Base-by-base conservation (phyloP, 2,888 invertebrate species). In the Mesorhabditis spiculigera region DNA sequence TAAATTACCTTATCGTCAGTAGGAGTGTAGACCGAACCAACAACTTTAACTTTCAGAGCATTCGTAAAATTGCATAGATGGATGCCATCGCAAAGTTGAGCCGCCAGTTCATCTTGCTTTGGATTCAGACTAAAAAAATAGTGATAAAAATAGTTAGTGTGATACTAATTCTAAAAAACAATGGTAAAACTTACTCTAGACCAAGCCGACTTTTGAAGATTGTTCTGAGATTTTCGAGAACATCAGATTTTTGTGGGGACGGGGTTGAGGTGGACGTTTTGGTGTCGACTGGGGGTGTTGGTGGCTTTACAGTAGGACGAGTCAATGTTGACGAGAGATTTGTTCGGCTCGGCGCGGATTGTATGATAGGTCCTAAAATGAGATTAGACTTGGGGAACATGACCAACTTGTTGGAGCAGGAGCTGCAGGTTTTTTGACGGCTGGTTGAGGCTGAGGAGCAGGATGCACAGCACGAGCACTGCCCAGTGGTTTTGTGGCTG, bases 241-340 rank as follows among this genome's bases (percentile, higher is more conserved):
- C 28, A 28, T 28, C 28, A 28, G 28, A 28, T 28, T 28, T 28
- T 28, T 28, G 28, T 28, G 28, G 28, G 28, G 28, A 3, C 28
- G 28, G 28, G 28, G 28, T 28, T 28, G 28, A 28, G 28, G 28
- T 28, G 28, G 28, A 28, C 28, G 28, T 28, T 28, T 28, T 28
- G 28, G 28, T 28, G 28, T 28, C 28, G 28, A n/a, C n/a, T 50
- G 58, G 58, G n/a, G 58, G 8, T 50, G 58, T 13, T 50, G 58
- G 58, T 10, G 58, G 58, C n/a, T 50, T 50, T 13, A 50, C 58
- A 50, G 58, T 50, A 13, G 58, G 58, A 50, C 58, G 58, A 50
- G n/a, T 50, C 8, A n/a, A 50, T n/a, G 58, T 13, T 13, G 58
- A 50, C n/a, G 58, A 13, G n/a, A 10, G 10, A 50, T 13, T n/a